Evolutionary conservation across 2,888 invertebrate species (phyloP).

Genomic region (Sepiola atlantica): DNA sequence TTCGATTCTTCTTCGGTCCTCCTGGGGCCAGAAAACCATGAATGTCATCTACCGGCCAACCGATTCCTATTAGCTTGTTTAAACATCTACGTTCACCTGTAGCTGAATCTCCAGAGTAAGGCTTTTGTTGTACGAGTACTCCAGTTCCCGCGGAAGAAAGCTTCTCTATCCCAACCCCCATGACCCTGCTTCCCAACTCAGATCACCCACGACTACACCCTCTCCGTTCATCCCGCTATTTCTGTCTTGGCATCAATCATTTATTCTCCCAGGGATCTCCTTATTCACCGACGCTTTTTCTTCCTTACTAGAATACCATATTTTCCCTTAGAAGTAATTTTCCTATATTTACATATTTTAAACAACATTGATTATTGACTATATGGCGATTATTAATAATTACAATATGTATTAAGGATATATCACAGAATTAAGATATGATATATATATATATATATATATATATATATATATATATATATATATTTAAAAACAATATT

Average conservation of each 20-base stretch:
- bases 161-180: background rate
- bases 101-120: background rate
- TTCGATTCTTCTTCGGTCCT: background rate
- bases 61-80: background rate
- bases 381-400: background rate
- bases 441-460: too few species aligned
- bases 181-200: background rate
- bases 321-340: background rate
- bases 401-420: too few species aligned
- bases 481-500: too few species aligned
- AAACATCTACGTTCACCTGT: conserved; percentile 32
- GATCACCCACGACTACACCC: background rate
- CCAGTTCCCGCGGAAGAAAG: background rate
- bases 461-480: too few species aligned
- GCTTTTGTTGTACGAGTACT: background rate
- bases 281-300: background rate
- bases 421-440: too few species aligned
- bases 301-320: background rate
- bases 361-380: background rate
- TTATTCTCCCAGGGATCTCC: background rate
- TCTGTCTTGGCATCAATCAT: background rate
- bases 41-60: background rate
- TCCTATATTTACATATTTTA: background rate
- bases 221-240: background rate
- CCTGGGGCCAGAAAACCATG: background rate